phyloP scores from a whole-genome alignment of 2,113 vertebrate species.

The Cyprinodon variegatus region DNA sequence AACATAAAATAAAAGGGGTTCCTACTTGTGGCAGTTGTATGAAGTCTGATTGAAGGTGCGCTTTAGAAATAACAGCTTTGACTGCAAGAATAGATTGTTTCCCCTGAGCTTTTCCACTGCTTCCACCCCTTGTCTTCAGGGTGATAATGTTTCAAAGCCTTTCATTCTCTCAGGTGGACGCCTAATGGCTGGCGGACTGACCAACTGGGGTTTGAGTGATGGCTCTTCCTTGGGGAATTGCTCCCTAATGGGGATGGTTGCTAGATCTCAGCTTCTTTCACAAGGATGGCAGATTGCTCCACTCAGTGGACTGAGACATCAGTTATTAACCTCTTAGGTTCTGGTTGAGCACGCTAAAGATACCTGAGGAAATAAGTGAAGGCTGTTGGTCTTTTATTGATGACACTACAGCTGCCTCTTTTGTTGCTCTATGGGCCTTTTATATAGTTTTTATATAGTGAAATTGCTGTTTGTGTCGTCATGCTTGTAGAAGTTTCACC shows the following conservation, averaged over 20 bases:
- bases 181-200: constrained; percentile 23
- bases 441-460: no score
- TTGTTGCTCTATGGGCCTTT: no score
- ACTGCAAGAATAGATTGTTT: constrained; percentile 13
- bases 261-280: constrained; percentile 7
- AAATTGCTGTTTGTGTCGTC: no score
- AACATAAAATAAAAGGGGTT: neutral
- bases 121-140: constrained; percentile 14
- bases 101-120: neutral
- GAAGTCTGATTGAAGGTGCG: neutral
- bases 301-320: constrained; percentile 30
- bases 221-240: constrained; percentile 16
- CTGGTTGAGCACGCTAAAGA: constrained; percentile 11
- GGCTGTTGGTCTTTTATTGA: constrained; percentile 27
- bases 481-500: no score
- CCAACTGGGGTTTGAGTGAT: constrained; percentile 29
- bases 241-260: constrained; percentile 13
- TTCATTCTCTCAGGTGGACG: constrained; percentile 24
- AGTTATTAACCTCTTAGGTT: constrained; percentile 57
- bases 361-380: constrained; percentile 28
- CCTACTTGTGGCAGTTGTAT: neutral
- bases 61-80: constrained; percentile 9
- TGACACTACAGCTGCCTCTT: no score
- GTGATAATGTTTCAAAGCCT: constrained; percentile 21
- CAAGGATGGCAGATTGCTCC: constrained; percentile 28